Evolutionary conservation across 2,888 invertebrate genomes (phyloP).

Genomic region (Lagria hirta): DNA sequence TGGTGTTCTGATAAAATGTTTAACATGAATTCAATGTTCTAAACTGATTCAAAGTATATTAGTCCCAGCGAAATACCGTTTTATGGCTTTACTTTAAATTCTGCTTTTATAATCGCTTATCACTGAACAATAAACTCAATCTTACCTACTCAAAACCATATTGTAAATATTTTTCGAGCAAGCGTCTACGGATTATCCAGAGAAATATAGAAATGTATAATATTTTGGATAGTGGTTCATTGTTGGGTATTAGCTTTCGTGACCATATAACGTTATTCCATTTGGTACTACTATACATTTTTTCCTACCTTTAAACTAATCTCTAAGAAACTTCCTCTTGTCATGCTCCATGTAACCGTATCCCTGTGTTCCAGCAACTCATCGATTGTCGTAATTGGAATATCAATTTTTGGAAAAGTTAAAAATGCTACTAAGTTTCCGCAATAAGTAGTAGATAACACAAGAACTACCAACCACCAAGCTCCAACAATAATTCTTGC

Average conservation of each 20-base stretch:
- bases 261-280: no score
- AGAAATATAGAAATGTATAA: no score
- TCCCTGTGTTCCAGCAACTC: slow-evolving; percentile 63
- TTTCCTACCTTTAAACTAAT: slow-evolving; percentile 62
- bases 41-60: no score
- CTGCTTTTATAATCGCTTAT: background rate
- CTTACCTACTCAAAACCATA: no score
- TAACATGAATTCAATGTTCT: background rate
- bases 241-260: no score
- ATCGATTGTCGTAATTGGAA: slow-evolving; percentile 67
- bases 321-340: slow-evolving; percentile 74
- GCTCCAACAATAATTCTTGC: slow-evolving; percentile 82
- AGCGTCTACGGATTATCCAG: no score
- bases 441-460: slow-evolving; percentile 88
- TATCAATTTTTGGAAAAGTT: slow-evolving; percentile 83
- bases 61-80: no score
- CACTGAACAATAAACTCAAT: no score
- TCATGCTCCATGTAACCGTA: slow-evolving; percentile 73
- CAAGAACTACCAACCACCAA: slow-evolving; percentile 91
- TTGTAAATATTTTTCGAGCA: no score
- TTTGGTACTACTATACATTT: no score
- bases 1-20: slow-evolving; percentile 59
- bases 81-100: background rate
- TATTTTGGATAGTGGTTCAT: no score
- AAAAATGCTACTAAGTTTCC: slow-evolving; percentile 91